Conservation (phyloP, 2,888 invertebrate species). For the Mythimna ferrago region DNA sequence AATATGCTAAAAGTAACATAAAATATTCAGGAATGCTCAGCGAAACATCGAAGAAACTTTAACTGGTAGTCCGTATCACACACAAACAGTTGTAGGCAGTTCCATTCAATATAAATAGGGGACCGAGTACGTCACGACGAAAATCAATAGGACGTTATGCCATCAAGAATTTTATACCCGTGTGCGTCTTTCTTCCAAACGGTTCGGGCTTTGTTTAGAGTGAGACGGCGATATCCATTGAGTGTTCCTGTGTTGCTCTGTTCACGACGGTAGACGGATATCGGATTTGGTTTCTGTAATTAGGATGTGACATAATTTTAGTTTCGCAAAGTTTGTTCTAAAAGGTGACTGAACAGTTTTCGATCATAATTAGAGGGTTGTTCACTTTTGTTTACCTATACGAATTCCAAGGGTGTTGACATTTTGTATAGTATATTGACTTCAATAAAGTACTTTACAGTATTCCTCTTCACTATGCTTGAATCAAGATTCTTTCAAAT, state of each 20-base stretch:
- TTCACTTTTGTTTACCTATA: not conserved
- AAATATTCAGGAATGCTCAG: constrained; percentile 46
- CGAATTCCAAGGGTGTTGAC: constrained; percentile 1
- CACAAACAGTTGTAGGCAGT: constrained; percentile 45
- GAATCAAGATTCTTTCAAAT: too few species aligned
- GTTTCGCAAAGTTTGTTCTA: constrained; percentile 9
- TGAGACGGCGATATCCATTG: constrained; percentile 64
- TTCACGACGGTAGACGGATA: constrained; percentile 40
- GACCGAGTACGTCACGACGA: constrained; percentile 49
- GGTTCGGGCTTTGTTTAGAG: constrained; percentile 69
- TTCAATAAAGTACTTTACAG: not conserved
- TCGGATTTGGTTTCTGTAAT: constrained; percentile 43
- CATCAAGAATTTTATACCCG: constrained; percentile 61
- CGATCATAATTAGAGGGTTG: not conserved
- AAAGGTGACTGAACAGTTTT: not conserved
- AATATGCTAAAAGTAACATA: constrained; percentile 64
- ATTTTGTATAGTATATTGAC: not conserved
- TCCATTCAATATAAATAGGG: constrained; percentile 66
- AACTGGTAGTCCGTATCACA: constrained; percentile 28
- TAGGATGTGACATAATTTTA: constrained; percentile 40
- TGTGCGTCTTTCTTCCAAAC: constrained; percentile 56
- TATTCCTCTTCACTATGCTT: too few species aligned
- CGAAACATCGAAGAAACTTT: constrained; percentile 19
- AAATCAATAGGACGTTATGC: constrained; percentile 65
- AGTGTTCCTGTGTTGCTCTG: constrained; percentile 20